Base-by-base conservation (phyloP, 1,140 invertebrate species). In the Drosophila leontia region DNA sequence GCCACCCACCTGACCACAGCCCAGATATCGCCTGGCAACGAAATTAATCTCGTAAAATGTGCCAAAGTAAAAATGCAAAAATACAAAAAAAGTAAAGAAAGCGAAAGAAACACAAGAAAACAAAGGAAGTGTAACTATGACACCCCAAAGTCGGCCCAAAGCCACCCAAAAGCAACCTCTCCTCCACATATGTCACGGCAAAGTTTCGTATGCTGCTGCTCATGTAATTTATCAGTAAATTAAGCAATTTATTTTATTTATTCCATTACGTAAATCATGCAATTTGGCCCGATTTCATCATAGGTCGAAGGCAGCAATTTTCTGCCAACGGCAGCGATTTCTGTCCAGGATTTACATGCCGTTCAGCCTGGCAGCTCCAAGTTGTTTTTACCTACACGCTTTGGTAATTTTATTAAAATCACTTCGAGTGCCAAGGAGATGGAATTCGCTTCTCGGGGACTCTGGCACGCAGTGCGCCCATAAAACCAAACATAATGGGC, bases 231-330 rank as follows among this genome's bases (percentile, higher is more conserved):
- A 91, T 91, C 90, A 91, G 90, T 91, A 91, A 91, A 91, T 91
- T 91, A 91, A 91, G 90, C 90, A 91, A 91, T 91, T 91, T 91
- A 90, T 91, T 91, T 91, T 91, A 91, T 91, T 91, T 91, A 91
- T 91, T 91, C 90, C 86, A 86, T 91, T 91, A 91, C 82, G 90
- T 91, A 91, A 91, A 91, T 91, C 90, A 91, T 91, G 91, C 90
- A 90, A 91, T 91, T 91, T 91, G 82, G 82, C 81, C 80, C 81
- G 82, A 90, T 90, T 90, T 80, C 85, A 87, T 90, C 86, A 90
- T 80, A 83, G 72, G 64, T 41, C 82, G 56, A 67, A 77, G 77
- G 48, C 84, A 83, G 74, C 84, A 29, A 69, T 70, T 70, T 70
- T 70, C 63, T 68, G 67, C 63, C 62, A 80, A 84, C 77, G 82